Percentiles rank a stretch among this genome's conserved stretches.
These are phyloP conservation scores for Corydoras maculifer DNA, from an alignment of 2,113 vertebrate species.

Conservation along the genomic window DNA sequence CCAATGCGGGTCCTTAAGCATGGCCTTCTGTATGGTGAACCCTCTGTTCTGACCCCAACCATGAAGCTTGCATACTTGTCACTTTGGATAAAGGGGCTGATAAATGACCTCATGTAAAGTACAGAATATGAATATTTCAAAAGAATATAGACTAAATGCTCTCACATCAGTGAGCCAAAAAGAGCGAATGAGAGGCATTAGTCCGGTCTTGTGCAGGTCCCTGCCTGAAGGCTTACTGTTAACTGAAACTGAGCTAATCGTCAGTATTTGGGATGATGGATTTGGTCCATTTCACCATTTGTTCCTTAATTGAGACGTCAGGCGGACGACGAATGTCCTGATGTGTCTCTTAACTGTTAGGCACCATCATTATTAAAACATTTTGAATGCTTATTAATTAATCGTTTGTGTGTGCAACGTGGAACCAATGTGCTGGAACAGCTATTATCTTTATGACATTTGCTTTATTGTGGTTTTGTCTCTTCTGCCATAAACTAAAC, in stretches of 20 bases:
- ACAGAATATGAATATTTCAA: no score
- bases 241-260: background rate
- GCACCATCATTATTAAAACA: slow-evolving; percentile 37
- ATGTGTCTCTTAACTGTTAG: slow-evolving; percentile 35
- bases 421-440: slow-evolving; percentile 29
- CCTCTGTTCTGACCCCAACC: no score
- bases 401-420: slow-evolving; percentile 26
- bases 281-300: slow-evolving; percentile 28
- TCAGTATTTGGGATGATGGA: slow-evolving; percentile 17
- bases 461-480: slow-evolving; percentile 19
- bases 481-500: slow-evolving; percentile 19
- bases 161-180: no score
- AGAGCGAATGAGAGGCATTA: no score
- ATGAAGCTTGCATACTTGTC: no score
- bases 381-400: slow-evolving; percentile 24
- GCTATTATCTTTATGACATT: slow-evolving; percentile 23
- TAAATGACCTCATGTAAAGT: no score
- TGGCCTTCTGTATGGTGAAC: no score
- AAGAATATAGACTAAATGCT: no score
- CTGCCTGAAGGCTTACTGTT: no score
- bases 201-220: no score
- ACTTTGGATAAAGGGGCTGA: no score
- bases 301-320: slow-evolving; percentile 35
- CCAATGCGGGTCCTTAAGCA: no score
- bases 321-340: slow-evolving; percentile 12